phyloP scores from a whole-genome alignment of 2,888 invertebrate genomes.

The Allygus modestus region DNA sequence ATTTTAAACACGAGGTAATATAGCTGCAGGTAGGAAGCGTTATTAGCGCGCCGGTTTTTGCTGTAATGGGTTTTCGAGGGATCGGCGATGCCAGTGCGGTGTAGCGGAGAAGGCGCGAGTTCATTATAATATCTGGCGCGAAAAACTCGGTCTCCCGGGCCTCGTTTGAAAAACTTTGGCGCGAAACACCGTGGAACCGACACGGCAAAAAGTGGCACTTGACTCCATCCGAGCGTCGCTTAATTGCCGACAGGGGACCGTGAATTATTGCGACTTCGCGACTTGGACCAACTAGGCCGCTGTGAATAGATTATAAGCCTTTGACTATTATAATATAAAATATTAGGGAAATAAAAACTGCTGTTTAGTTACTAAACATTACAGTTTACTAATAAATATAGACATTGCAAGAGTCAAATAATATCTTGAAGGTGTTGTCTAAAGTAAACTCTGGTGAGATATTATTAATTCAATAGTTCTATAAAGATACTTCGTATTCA shows the following conservation, averaged over 20 bases:
- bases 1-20: slow-evolving; percentile 56
- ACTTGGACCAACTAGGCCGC: background rate
- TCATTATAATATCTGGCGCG: slow-evolving; percentile 58
- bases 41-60: slow-evolving; percentile 20
- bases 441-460: too few species aligned
- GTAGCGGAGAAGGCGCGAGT: slow-evolving; percentile 41
- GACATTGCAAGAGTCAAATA: too few species aligned
- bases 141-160: slow-evolving; percentile 44
- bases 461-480: too few species aligned
- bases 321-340: too few species aligned
- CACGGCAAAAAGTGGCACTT: slow-evolving; percentile 46
- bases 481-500: too few species aligned
- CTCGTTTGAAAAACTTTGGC: slow-evolving; percentile 50
- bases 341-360: too few species aligned
- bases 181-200: slow-evolving; percentile 28
- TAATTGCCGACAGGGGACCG: slow-evolving; percentile 16
- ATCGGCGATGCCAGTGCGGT: background rate
- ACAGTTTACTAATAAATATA: too few species aligned
- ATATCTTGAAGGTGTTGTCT: too few species aligned
- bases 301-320: background rate
- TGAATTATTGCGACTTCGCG: slow-evolving; percentile 13
- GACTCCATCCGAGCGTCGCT: background rate
- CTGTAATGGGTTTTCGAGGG: slow-evolving; percentile 42
- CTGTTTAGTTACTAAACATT: too few species aligned
- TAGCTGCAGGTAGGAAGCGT: slow-evolving; percentile 43